Conservation (phyloP, 2,113 vertebrate species). For the Perccottus glenii region DNA sequence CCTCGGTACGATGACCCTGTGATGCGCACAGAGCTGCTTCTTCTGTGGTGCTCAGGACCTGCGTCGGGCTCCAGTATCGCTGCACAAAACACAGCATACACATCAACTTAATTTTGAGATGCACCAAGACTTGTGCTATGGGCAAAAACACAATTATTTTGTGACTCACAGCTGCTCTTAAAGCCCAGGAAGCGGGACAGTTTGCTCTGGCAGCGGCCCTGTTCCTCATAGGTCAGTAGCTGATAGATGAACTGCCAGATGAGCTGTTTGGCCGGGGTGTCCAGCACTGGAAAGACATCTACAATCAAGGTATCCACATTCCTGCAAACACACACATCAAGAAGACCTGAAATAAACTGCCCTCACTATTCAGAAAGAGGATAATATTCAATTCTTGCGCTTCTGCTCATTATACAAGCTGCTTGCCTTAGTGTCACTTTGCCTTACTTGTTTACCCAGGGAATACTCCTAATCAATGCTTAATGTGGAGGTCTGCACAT, state of each 20-base stretch:
- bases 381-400: neutral
- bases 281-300: slow-evolving; percentile 92
- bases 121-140: neutral
- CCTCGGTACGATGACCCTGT: slow-evolving; percentile 80
- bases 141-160: neutral
- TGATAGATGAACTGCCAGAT: slow-evolving; percentile 99
- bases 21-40: slow-evolving; percentile 87
- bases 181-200: slow-evolving; percentile 95
- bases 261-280: slow-evolving; percentile 96
- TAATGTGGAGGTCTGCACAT: neutral
- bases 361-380: neutral
- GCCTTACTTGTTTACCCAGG: slow-evolving; percentile 8
- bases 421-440: neutral
- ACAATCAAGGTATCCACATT: slow-evolving; percentile 87
- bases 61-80: slow-evolving; percentile 77
- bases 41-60: slow-evolving; percentile 75
- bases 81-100: slow-evolving; percentile 39
- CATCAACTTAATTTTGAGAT: neutral
- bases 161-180: slow-evolving; percentile 73
- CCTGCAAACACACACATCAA: slow-evolving; percentile 37
- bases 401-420: slow-evolving; percentile 1
- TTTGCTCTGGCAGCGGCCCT: slow-evolving; percentile 95
- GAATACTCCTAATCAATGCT: slow-evolving; percentile 3
- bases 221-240: slow-evolving; percentile 95
- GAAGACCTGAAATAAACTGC: neutral